These are phyloP conservation scores for Hoplostethus mediterraneus DNA, from an alignment of 2,797 vertebrate species.

Conservation along the genomic window DNA sequence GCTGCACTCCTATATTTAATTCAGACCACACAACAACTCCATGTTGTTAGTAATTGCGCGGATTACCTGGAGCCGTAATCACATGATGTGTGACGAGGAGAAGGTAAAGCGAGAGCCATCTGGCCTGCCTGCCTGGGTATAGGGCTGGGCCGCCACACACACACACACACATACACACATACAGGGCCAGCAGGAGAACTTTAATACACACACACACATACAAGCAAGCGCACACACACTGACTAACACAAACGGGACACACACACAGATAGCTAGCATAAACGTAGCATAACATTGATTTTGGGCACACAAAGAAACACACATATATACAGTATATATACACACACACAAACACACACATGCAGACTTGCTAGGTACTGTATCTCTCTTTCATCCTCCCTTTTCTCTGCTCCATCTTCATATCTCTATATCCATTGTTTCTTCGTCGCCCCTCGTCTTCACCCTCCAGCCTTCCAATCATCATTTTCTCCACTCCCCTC, in stretches of 20 bases:
- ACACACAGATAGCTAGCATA: no score
- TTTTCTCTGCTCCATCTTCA: conserved; percentile 24
- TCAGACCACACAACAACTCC: conserved; percentile 55
- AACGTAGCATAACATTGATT: no score
- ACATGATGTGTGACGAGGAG: conserved; percentile 67
- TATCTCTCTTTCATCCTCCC: conserved; percentile 6
- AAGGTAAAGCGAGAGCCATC: conserved; percentile 66
- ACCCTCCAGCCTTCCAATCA: conserved; percentile 36
- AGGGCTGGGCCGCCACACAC: conserved; percentile 19
- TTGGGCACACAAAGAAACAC: no score
- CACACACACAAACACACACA: conserved; percentile 24
- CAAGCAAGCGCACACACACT: background rate
- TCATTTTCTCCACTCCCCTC: conserved; percentile 24
- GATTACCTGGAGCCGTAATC: conserved; percentile 71
- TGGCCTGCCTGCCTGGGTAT: conserved; percentile 41
- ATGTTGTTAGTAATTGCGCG: conserved; percentile 56
- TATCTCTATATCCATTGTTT: conserved; percentile 34
- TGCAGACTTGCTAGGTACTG: background rate
- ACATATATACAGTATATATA: background rate
- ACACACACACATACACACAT: conserved; percentile 7
- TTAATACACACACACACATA: background rate
- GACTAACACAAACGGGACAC: background rate
- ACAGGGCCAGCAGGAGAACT: background rate
- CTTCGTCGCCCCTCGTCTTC: conserved; percentile 22
- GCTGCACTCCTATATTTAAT: conserved; percentile 62